A percentile compares a stretch with the other conserved stretches of the same genome.
Evolutionary conservation across 2,888 invertebrate genomes (phyloP).

Genomic region (Rambutsinella grinnellia): DNA sequence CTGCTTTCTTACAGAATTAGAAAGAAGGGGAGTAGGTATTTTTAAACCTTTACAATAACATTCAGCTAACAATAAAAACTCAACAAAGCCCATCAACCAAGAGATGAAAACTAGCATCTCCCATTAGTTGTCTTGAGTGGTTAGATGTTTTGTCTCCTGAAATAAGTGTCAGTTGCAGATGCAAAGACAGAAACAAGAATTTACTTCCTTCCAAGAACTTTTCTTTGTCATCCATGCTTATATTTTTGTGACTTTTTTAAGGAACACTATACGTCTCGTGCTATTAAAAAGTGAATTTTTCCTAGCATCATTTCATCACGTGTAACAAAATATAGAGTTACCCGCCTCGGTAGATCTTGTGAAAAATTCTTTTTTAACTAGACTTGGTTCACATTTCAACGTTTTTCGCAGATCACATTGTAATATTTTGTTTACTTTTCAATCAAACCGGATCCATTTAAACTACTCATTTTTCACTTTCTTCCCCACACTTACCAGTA

Average conservation of each 20-base stretch:
- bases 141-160: not conserved
- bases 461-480: not conserved
- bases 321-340: too few species aligned
- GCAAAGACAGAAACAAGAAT: slow-evolving; percentile 14
- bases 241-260: not conserved
- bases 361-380: too few species aligned
- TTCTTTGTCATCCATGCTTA: not conserved
- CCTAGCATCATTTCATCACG: too few species aligned
- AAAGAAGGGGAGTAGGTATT: too few species aligned
- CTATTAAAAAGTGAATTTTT: too few species aligned
- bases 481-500: too few species aligned
- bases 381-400: too few species aligned
- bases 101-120: not conserved
- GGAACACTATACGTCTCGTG: too few species aligned
- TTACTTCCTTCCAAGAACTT: slow-evolving; percentile 10
- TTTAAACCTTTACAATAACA: not conserved
- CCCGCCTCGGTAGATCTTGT: too few species aligned
- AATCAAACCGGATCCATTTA: not conserved
- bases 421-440: slow-evolving; percentile 3
- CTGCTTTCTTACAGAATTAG: too few species aligned
- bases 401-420: too few species aligned
- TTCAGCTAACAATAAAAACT: too few species aligned
- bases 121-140: not conserved
- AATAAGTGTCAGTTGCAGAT: slow-evolving; percentile 1
- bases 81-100: not conserved